Evolutionary conservation across 2,113 vertebrate species (phyloP), one percentile per base, ranked within the genome.

Genomic region (Perccottus glenii): DNA sequence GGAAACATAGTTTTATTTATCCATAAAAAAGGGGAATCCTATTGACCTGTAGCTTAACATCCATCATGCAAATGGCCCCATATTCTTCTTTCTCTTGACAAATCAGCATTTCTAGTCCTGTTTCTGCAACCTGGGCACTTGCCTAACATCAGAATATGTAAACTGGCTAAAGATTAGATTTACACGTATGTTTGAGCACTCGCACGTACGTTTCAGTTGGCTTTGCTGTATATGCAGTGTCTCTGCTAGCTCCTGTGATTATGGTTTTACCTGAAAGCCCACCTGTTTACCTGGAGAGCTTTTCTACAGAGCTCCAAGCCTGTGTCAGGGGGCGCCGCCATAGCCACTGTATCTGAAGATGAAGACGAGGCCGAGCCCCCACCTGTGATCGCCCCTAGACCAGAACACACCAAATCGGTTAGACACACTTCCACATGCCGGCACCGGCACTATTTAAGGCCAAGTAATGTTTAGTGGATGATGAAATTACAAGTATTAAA

Each of bases 331-430:
- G 94, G 92, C 0, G 95, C 95, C 0, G 94, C 94, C 5, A 95
- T 98, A 33, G 93, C 93, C 11, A 94, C 94, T 0, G 94, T 99
- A n/a, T 98, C 96, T 1, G 97, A 98, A 66, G 93, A 98, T 0
- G 96, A 90, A 56, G 95, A 98, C 0, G 96, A 98, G 67, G 93
- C 93, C 1, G 88, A 93, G 16, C 95, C 96, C 4, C 96, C 97
- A 0, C 97, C 97, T 0, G 92, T 94, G 77, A 94, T 99, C 58
- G 96, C 97, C 36, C 97, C 97, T 0, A 92, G 97, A 11, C 97
- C 97, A 1, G 95, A 98, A 15, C 96, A 99, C 91, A 99, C 97
- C 36, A 99, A 97, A 93, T 99, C 97, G 19, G 97, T 98, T 85
- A 94, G 97, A 48, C 60, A 35, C 45, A 58, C 35, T 43, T 42